Evolutionary conservation across 2,113 vertebrate species (phyloP), one percentile per base, ranked within the genome.

Genomic region (Trematomus loennbergii): DNA sequence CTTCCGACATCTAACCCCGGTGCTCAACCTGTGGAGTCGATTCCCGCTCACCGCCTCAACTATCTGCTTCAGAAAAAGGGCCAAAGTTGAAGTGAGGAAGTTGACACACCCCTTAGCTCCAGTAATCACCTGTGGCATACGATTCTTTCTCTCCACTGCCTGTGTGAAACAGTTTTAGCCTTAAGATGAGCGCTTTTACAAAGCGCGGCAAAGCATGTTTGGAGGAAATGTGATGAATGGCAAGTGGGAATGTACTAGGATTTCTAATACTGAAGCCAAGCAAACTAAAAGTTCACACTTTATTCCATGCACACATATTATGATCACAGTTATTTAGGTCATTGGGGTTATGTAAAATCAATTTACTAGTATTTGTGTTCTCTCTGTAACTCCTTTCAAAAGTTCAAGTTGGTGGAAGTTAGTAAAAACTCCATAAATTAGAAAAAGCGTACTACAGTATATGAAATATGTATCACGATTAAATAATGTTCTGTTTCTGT

Each of bases 1-100:
- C 81, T 83, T 87, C 85, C 52, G 82, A 84, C 82, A 83, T 70
- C 83, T 85, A 88, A 90, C 80, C 88, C 78, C 67, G 18, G 58
- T 48, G 73, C 80, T 86, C 87, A 86, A 88, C 87, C 85, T 89
- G 78, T 75, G 54, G 64, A 87, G 83, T 70, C 16, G 22, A 72
- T 73, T 79, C 48, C 81, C 60, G 40, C 78, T 81, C 52, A 17
- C 33, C 22, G 50, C 70, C 83, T 89, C 68, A n/a, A 72, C 79
- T 59, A 70, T 73, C 70, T 58, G 65, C 75, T 55, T 78, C 78
- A 81, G 79, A 82, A 82, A 67, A 15, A 70, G 57, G 69, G 60
- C 73, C 79, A 78, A 59, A 84, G 78, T 87, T 87, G 78, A 86
- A 72, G 84, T 52, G 72, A 59, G 65, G 55, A 57, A 20, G 62